A percentile compares a stretch with the other conserved stretches of the same genome.
Conservation (phyloP, 2,113 vertebrate genomes). For the Promerops cafer region DNA sequence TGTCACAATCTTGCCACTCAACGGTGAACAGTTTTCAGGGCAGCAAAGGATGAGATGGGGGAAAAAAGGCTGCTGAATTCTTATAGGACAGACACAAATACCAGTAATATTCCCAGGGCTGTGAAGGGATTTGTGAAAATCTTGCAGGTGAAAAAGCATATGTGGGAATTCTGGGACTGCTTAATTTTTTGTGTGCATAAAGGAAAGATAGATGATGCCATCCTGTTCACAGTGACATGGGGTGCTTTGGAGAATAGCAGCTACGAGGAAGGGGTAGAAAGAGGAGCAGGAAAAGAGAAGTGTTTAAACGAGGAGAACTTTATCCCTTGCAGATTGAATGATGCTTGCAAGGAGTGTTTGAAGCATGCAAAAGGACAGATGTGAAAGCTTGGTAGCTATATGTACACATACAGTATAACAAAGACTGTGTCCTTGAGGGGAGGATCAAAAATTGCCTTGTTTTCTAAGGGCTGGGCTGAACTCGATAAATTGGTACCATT, state of each 20-base stretch:
- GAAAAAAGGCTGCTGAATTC: background rate
- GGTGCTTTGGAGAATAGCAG: background rate
- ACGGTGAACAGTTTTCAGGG: background rate
- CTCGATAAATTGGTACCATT: background rate
- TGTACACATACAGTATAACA: background rate
- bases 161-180: background rate
- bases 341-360: background rate
- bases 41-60: background rate
- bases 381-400: background rate
- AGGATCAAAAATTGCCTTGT: background rate
- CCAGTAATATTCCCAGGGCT: background rate
- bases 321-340: background rate
- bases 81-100: background rate
- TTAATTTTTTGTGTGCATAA: background rate
- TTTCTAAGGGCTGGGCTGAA: background rate
- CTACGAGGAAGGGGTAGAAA: background rate
- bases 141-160: background rate
- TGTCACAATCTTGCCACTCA: constrained; percentile 18
- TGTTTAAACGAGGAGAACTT: background rate
- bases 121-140: background rate
- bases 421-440: background rate
- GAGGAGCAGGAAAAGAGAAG: background rate
- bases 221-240: background rate
- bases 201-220: background rate
- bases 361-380: background rate